Evolutionary conservation across 2,113 vertebrate genomes (phyloP), one percentile per base, ranked within the genome.

Genomic region (Hippocampus mohnikei): DNA sequence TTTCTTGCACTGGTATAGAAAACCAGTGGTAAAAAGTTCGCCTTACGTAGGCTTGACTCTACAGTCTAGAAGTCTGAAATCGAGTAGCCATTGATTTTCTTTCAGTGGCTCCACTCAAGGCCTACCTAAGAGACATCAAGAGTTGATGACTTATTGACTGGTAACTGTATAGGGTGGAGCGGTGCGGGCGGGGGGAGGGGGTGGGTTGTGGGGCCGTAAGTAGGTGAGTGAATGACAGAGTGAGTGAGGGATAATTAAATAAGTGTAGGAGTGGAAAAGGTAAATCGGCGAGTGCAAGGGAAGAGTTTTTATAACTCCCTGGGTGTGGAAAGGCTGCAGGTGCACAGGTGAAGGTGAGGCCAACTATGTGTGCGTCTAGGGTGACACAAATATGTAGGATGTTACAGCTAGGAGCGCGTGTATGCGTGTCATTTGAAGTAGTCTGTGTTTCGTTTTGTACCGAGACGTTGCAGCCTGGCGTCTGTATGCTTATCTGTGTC

Each of bases 191-290:
- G 5, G 33, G 33, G 33, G 5, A 6, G 5, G 5, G 5, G 27
- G 27, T 2, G 67, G 76, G 69, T n/a, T n/a, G n/a, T 74, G 77
- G 82, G 75, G 77, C 78, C 87, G 81, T 84, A 92, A 89, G 94
- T 88, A 76, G 81, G 82, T 86, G 83, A 88, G 83, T 82, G 85
- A 93, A 93, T 92, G 92, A 88, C 87, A 92, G 92, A 93, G 83
- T 71, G 86, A 83, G 85, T 75, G 83, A 82, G 71, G 74, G 72
- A 64, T 83, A 81, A 83, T 44, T 85, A 67, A 88, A 76, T 87
- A 82, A 90, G 87, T 85, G 83, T 76, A 83, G 72, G 81, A 85
- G 79, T 75, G 82, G 84, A 78, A 82, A 60, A 83, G 37, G 82
- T 84, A 87, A 87, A 85, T 78, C 84, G 87, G 88, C 88, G 82